Base-by-base conservation (phyloP, 2,888 invertebrate species). In the Gymnocheta viridis region DNA sequence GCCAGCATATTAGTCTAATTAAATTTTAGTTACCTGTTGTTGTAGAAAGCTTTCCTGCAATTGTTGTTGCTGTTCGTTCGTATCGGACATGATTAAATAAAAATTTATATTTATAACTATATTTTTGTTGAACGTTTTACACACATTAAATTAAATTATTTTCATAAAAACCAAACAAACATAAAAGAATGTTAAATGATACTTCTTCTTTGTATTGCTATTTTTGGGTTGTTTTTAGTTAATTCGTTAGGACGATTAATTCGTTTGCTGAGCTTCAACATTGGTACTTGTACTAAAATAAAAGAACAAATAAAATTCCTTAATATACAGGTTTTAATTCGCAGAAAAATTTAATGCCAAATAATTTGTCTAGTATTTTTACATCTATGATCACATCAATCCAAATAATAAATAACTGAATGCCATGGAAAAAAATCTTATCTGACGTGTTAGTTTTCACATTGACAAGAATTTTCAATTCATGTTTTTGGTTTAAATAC, bases 1-100 rank as follows among this genome's bases (percentile, higher is more conserved):
- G 35, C 19, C 5, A 14, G n/a, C 12, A 49, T 49, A 4, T 24
- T 5, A 6, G 2, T 44, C 4, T 12, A 27, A 27, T 32, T 14
- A 32, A 69, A 5, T 44, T 41, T 44, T 24, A 82, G 85, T 86
- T 67, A 88, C 89, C 86, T 89, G 89, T 80, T 89, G 88, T 85
- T 88, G 88, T 69, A 86, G 86, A 76, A 89, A 89, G 78, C 87
- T 88, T 70, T 88, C 86, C 80, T 88, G 88, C 51, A 89, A 82
- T 56, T 85, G 82, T 24, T 81, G 84, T 51, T 77, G 74, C 41
- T 78, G 82, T 69, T 84, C 81, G 70, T 85, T 82, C 69, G 82
- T 49, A 73, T 82, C 77, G 77, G 81, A 78, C 85, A 82, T 82
- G 41, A 2, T 66, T 29, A 74, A 24, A 6, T 24, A 60, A 14